A percentile compares a stretch with the other conserved stretches of the same genome.
These are phyloP conservation scores for Cnemophilus loriae DNA, from an alignment of 2,113 vertebrate genomes.

Conservation along the genomic window DNA sequence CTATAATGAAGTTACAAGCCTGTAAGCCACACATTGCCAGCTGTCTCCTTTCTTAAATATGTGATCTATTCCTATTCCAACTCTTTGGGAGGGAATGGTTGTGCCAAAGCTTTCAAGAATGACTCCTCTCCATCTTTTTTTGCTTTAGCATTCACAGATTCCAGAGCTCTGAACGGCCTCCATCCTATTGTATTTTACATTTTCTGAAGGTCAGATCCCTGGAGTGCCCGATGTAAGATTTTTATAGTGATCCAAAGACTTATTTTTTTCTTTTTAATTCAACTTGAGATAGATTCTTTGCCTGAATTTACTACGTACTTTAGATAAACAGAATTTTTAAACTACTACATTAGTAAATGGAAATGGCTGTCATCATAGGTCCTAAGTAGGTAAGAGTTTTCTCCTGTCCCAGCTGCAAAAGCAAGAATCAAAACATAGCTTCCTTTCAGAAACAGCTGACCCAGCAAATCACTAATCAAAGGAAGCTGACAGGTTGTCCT, in stretches of 20 bases:
- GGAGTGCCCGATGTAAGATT: not conserved
- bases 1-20: not conserved
- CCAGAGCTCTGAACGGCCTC: not conserved
- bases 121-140: not conserved
- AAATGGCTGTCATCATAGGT: not conserved
- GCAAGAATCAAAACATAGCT: not conserved
- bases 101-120: not conserved
- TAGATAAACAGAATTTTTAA: not conserved
- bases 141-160: not conserved
- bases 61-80: not conserved
- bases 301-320: not conserved
- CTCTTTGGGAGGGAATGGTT: not conserved
- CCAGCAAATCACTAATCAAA: not conserved
- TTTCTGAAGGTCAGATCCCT: not conserved
- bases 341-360: not conserved
- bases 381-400: not conserved
- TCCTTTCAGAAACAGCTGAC: not conserved
- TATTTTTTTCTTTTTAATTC: not conserved
- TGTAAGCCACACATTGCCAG: not conserved
- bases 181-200: not conserved
- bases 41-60: not conserved
- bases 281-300: not conserved
- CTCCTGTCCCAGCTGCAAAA: not conserved
- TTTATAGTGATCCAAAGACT: not conserved
- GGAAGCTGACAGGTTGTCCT: not conserved